These are phyloP conservation scores for Lasiommata megera DNA, from an alignment of 2,888 invertebrate genomes.

Conservation along the genomic window DNA sequence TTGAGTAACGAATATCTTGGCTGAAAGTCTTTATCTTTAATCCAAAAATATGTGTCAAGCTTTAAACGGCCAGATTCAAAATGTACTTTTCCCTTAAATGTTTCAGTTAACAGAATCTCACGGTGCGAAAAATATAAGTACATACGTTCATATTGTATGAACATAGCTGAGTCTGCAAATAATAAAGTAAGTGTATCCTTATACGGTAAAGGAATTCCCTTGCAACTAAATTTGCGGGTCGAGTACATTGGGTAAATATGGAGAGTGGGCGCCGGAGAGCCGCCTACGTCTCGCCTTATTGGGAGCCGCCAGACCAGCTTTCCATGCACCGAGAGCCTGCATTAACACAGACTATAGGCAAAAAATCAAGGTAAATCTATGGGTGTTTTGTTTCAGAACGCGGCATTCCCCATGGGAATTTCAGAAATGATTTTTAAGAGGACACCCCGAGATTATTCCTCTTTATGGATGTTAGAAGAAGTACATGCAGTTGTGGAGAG, in stretches of 20 bases:
- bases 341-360: slow-evolving; percentile 24
- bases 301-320: slow-evolving; percentile 54
- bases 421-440: too few relatives aligned
- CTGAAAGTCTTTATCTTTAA: too few relatives aligned
- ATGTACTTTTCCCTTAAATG: too few relatives aligned
- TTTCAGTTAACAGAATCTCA: too few relatives aligned
- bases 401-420: neutral
- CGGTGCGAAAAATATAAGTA: too few relatives aligned
- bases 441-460: too few relatives aligned
- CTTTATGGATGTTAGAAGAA: too few relatives aligned
- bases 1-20: too few relatives aligned
- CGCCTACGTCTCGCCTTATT: slow-evolving; percentile 50
- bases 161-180: neutral
- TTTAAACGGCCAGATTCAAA: too few relatives aligned
- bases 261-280: slow-evolving; percentile 38
- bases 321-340: slow-evolving; percentile 44
- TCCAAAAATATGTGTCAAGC: too few relatives aligned
- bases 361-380: slow-evolving; percentile 32
- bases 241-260: slow-evolving; percentile 27
- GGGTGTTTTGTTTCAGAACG: too few relatives aligned
- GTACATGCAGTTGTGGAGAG: too few relatives aligned
- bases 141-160: neutral
- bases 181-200: neutral
- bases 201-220: slow-evolving; percentile 14
- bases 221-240: slow-evolving; percentile 18